Evolutionary conservation across 2,797 vertebrate genomes (phyloP).

Genomic region (Lateolabrax maculatus): DNA sequence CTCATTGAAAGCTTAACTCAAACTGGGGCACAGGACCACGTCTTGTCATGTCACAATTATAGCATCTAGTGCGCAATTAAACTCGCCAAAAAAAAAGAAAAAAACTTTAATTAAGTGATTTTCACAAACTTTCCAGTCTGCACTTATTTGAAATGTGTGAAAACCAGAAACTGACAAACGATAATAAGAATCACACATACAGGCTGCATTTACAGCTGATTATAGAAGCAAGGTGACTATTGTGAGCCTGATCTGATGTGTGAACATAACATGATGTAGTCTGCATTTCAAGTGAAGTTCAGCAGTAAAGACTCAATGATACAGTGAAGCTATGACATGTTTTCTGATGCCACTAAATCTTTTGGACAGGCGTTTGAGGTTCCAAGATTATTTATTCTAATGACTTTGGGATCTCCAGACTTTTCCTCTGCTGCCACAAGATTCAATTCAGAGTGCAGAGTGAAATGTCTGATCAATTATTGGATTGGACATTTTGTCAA

Average conservation of each 20-base stretch:
- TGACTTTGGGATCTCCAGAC: too few relatives aligned
- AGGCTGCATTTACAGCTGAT: conserved; percentile 6
- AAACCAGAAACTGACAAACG: conserved; percentile 3
- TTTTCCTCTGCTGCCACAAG: not conserved
- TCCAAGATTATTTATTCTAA: not conserved
- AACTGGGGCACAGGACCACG: not conserved
- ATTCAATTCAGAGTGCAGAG: not conserved
- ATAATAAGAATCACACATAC: conserved; percentile 17
- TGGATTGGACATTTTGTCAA: too few relatives aligned
- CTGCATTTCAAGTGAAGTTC: conserved; percentile 2
- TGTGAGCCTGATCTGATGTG: not conserved
- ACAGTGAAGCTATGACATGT: not conserved
- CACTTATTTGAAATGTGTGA: not conserved
- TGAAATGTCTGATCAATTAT: not conserved
- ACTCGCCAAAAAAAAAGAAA: too few relatives aligned
- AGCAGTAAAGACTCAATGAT: not conserved
- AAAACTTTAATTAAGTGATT: conserved; percentile 22
- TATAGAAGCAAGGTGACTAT: not conserved
- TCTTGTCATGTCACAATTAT: not conserved
- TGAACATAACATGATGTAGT: not conserved
- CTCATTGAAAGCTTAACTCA: not conserved
- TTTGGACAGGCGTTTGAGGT: not conserved
- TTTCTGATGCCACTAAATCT: not conserved
- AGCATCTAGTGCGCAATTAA: not conserved
- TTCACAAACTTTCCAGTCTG: conserved; percentile 15